Evolutionary conservation across 92 coral and sea anemone species (phyloP), one percentile per base, ranked within the genome.

Genomic region (Epizoanthus rinbou): DNA sequence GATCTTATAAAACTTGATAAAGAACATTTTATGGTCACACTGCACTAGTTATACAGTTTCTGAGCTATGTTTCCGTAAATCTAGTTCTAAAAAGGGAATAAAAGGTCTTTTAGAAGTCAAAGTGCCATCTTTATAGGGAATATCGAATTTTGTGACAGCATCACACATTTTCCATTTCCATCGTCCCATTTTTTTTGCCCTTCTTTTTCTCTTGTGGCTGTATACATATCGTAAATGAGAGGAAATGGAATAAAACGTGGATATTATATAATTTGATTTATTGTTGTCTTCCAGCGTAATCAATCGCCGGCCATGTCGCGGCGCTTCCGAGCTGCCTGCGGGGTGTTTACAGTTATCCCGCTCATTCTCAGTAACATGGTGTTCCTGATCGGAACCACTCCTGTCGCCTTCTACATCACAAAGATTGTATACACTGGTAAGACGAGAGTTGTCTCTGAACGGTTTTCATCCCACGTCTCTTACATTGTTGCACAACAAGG

Each of bases 281-380:
- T 8, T 18, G 57, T 37, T 72, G 24, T 79, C 33, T 64, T 65
- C 63, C 58, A 91, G 94, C 84, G 85, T n/a, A 75, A 80, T 71
- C 89, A 90, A 56, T 96, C 98, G 6, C 91, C 91, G 33, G 91
- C 91, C 69, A 89, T 87, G 74, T 85, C 91, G 28, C 97, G 98
- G 75, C 94, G 98, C 15, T 53, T 94, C 52, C 96, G 93, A 24
- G 99, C 97, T 73, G 33, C 88, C 31, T 74, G 89, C 43, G 98
- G 97, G n/a, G 83, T 87, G 54, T 75, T 90, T 6, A 72, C 95
- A 0, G 47, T 89, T 7, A 28, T 79, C 37, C 74, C 93, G 8
- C 87, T 93, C 25, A 97, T 97, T 39, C 90, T 97, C 7, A 97
- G 98, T 85, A 97, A 97, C 94, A 74, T 91, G 87, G 97, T 94